Conservation (phyloP, 2,113 vertebrate genomes). For the Leptobrachium ailaonicum region DNA sequence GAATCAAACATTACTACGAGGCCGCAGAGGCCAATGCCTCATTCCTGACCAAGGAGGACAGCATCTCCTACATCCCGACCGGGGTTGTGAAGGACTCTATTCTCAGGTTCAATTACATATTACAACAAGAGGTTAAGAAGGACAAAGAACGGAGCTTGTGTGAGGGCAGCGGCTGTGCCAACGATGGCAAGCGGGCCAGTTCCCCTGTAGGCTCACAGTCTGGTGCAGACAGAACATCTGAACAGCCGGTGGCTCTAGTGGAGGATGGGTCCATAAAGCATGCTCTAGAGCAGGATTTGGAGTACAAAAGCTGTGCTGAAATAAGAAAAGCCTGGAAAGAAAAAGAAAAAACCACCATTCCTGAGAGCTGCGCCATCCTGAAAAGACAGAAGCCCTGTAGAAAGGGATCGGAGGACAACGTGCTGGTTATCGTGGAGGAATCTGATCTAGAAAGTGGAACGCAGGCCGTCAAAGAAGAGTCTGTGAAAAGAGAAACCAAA, state of each 20-base stretch:
- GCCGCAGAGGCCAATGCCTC: slow-evolving; percentile 59
- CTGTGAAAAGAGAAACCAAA: neutral
- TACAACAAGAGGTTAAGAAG: slow-evolving; percentile 53
- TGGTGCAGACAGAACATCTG: neutral
- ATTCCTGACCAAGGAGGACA: slow-evolving; percentile 54
- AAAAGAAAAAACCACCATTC: slow-evolving; percentile 59
- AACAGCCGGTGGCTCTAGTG: neutral
- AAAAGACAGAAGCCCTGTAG: neutral
- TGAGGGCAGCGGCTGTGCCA: neutral
- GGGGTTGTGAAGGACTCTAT: slow-evolving; percentile 71
- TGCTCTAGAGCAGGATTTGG: slow-evolving; percentile 33
- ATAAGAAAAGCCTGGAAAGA: slow-evolving; percentile 70
- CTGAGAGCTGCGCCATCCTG: neutral
- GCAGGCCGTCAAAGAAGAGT: slow-evolving; percentile 11
- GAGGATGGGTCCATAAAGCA: neutral
- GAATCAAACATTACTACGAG: slow-evolving; percentile 77
- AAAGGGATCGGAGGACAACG: slow-evolving; percentile 39
- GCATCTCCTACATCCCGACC: slow-evolving; percentile 69
- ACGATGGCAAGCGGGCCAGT: neutral
- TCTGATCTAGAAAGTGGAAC: slow-evolving; percentile 52
- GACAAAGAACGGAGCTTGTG: slow-evolving; percentile 2
- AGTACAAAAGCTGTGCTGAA: slow-evolving; percentile 68
- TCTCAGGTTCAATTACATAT: slow-evolving; percentile 60
- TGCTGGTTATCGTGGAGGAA: slow-evolving; percentile 63
- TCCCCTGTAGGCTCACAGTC: neutral